A percentile compares a stretch with the other conserved stretches of the same genome.
phyloP scores from a whole-genome alignment of 2,113 vertebrate species.

The Grus americana region DNA sequence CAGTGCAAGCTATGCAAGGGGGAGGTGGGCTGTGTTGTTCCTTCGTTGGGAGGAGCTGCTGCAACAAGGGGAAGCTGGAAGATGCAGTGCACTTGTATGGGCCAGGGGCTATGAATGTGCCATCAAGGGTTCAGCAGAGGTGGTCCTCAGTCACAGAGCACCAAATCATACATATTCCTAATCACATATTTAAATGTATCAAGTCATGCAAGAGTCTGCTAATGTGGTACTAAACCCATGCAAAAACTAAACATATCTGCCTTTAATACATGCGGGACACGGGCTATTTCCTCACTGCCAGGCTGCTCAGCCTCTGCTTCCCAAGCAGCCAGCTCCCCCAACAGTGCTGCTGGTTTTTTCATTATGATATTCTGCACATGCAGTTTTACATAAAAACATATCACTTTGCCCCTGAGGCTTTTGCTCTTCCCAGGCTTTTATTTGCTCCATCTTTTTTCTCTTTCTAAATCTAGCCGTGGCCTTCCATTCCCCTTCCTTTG shows the following conservation, averaged over 20 bases:
- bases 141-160: not conserved
- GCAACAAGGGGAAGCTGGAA: not conserved
- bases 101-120: not conserved
- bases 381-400: not conserved
- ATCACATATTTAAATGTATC: not conserved
- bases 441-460: not conserved
- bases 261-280: not conserved
- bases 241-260: not conserved
- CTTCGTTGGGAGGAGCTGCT: not conserved
- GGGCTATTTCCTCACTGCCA: not conserved
- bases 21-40: not conserved
- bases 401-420: not conserved
- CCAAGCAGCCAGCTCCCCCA: not conserved
- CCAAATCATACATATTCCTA: not conserved
- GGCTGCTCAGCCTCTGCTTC: not conserved
- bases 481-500: not conserved
- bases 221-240: not conserved
- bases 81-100: not conserved
- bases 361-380: not conserved
- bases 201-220: not conserved
- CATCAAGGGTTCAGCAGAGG: not conserved
- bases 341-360: constrained; percentile 6
- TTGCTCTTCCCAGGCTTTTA: not conserved
- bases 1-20: not conserved
- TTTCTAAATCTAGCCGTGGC: not conserved